Base-by-base conservation (phyloP, 2,888 invertebrate genomes). In the Tetheella fluctuosa region DNA sequence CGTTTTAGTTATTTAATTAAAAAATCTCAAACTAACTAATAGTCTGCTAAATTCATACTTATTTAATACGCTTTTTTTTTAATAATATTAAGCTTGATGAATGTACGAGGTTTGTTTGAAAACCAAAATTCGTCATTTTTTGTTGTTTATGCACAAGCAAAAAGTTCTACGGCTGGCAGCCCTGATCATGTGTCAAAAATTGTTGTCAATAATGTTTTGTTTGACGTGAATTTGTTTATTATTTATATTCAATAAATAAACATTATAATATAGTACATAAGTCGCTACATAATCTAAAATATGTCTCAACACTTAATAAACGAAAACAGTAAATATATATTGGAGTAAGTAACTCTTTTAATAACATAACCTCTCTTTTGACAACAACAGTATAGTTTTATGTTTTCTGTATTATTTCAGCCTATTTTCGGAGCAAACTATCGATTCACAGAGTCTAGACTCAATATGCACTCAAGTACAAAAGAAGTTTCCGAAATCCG, bases 391-490 rank as follows among this genome's bases (percentile, higher is more conserved):
- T 23, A 59, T 60, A 55, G 48, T 66, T 61, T 59, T 28, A 37
- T 58, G 60, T 57, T 64, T 48, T 69, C 64, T 69, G 52, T 67
- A 67, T 66, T 65, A 76, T 91, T 91, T 61, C 85, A 96, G 96
- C 80, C 94, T 96, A 76, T 93, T 97, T 75, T 95, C 95, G 65
- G 96, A 96, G 80, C 95, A 95, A 83, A 95, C 95, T 63, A 95
- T 96, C 34, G 96, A 96, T 81, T 94, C 94, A 61, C 96, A 96
- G 81, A 95, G 95, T 30, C 93, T 98, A 80, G 98, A 98, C 77
- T 94, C 94, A 54, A 94, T 98, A 74, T 95, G 96, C 58, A 93
- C 94, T 71, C 96, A 96, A 79, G 94, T 97, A 52, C 96, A 96
- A 80, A 97, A 96, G 81, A 95, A 95, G 71, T 97, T 98, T 84